Base-by-base conservation (phyloP, 2,797 vertebrate genomes). In the Danio tinwini region DNA sequence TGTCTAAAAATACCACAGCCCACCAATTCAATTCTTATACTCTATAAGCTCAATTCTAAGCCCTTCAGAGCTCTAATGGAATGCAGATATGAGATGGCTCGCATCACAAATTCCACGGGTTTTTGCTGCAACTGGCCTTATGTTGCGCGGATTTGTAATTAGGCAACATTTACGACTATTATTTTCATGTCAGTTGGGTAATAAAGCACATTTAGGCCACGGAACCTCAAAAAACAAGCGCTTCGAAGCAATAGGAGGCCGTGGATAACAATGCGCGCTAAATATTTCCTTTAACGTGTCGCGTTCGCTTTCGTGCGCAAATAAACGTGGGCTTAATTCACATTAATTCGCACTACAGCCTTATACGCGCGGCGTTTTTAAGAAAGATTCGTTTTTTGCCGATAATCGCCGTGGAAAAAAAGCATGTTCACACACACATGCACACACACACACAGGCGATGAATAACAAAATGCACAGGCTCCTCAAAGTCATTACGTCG, bases 1-100 rank as follows among this genome's bases (percentile, higher is more conserved):
- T 50, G 17, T 78, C 56, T 78, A 70, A 78, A 78, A 78, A 61
- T 69, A 77, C 21, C 64, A 70, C 49, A 72, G 19, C 39, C 14
- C 56, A 53, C 39, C 67, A 70, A 52, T 39, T 79, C 56, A 9
- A 69, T 58, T 59, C 16, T 59, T 49, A 37, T 42, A 37, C 53
- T 59, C 29, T 39, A 39, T 49, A 42, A 62, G 7, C 44, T 61
- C 6, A 42, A 69, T 39, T 21, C 53, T 39, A 44, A 39, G 55
- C 16, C 45, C 13, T n/a, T 61, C 19, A 17, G 39, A 55, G 40
- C 68, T 64, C 69, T 80, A 68, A 56, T 55, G 69, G 77, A 80
- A 80, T 80, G 69, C 59, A 64, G 39, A 72, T 55, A 45, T 29
- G 29, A 58, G 50, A 59, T 53, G 39, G 0, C 29, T 52, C 21